A percentile compares a stretch with the other conserved stretches of the same genome.
These are phyloP conservation scores for Mercenaria mercenaria DNA, from an alignment of 1,140 invertebrate species.

Conservation along the genomic window DNA sequence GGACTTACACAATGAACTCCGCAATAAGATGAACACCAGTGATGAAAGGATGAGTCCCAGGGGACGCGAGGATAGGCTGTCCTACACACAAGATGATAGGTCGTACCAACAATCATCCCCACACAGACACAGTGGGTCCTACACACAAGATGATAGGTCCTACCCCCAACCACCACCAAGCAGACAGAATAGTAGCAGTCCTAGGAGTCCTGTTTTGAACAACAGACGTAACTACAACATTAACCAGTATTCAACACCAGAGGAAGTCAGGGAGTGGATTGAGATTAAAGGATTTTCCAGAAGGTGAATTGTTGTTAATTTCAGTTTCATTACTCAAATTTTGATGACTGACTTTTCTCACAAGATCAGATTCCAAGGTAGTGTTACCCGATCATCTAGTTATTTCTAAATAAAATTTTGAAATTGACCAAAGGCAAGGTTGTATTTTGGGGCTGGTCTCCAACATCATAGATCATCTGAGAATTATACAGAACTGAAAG, in stretches of 20 bases:
- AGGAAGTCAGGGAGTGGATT: conserved; percentile 59
- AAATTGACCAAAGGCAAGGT: no score
- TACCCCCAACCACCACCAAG: background rate
- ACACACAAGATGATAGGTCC: background rate
- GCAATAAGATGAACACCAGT: conserved; percentile 44
- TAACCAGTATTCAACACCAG: conserved; percentile 38
- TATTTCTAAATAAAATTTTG: no score
- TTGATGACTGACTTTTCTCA: no score
- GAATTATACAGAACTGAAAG: no score
- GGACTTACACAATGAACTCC: conserved; percentile 50
- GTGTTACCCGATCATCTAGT: no score
- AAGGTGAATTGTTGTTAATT: conserved; percentile 56
- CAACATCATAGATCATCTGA: no score
- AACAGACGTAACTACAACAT: background rate
- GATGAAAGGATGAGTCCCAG: conserved; percentile 32
- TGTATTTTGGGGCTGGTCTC: no score
- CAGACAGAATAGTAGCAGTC: background rate
- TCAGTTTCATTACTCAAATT: no score
- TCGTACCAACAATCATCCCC: conserved; percentile 1
- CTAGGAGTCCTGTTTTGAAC: background rate
- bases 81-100: background rate
- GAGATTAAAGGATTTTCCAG: conserved; percentile 50
- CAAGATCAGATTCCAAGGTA: no score
- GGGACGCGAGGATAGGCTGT: background rate
- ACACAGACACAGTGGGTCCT: background rate